Evolutionary conservation across 1,140 invertebrate species (phyloP).

Genomic region (Drosophila sp.): DNA sequence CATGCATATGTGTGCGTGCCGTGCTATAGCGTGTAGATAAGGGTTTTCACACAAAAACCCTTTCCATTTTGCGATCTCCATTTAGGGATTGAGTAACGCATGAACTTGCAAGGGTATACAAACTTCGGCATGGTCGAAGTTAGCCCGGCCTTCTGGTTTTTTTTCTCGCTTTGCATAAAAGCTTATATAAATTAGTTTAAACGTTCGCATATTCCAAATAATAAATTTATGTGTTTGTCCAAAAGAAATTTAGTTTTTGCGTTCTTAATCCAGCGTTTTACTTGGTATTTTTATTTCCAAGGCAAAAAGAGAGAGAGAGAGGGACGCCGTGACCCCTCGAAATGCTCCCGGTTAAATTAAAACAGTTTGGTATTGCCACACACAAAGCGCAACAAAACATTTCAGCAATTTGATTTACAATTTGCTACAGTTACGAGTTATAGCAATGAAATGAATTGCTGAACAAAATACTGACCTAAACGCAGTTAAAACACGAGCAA

Average conservation of each 20-base stretch:
- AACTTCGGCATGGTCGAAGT: no score
- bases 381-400: constrained; percentile 31
- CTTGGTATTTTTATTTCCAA: background rate
- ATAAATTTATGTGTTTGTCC: background rate
- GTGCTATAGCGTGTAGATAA: no score
- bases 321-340: constrained; percentile 32
- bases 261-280: background rate
- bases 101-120: no score
- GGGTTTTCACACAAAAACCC: no score
- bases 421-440: constrained; percentile 37
- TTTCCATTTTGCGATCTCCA: no score
- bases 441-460: constrained; percentile 29
- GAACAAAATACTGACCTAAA: constrained; percentile 1
- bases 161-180: background rate
- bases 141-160: no score
- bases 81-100: no score
- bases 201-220: background rate
- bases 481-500: constrained; percentile 11
- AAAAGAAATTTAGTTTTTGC: background rate
- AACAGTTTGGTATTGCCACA: constrained; percentile 46
- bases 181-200: constrained; percentile 27
- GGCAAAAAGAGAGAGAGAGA: constrained; percentile 14
- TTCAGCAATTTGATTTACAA: constrained; percentile 50
- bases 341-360: constrained; percentile 43
- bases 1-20: no score